Percentiles rank a stretch among this genome's conserved stretches.
Conservation (phyloP, 2,888 invertebrate species). For the Troilus luridus region DNA sequence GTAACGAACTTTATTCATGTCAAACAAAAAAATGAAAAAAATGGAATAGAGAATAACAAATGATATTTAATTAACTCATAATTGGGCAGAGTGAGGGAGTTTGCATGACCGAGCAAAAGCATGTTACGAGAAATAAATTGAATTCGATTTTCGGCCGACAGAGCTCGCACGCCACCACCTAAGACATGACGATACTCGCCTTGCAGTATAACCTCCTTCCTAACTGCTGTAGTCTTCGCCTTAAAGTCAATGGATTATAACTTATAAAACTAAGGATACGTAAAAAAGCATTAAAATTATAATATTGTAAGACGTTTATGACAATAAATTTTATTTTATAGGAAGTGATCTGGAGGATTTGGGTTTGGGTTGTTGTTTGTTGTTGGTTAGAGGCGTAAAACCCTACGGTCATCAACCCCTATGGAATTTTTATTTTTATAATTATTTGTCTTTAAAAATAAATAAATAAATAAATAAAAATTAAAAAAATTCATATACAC, state of each 20-base stretch:
- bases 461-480: too few relatives aligned
- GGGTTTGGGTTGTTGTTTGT: too few relatives aligned
- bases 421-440: too few relatives aligned
- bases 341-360: too few relatives aligned
- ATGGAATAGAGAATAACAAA: background rate
- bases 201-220: background rate
- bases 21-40: background rate
- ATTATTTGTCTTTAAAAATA: too few relatives aligned
- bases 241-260: background rate
- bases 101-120: slow-evolving; percentile 43
- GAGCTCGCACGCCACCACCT: background rate
- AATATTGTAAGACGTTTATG: too few relatives aligned
- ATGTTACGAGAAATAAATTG: slow-evolving; percentile 46
- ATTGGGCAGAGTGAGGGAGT: background rate
- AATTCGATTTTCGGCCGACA: slow-evolving; percentile 45
- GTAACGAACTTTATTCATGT: background rate
- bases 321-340: too few relatives aligned
- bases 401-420: too few relatives aligned
- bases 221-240: background rate
- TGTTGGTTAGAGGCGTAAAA: too few relatives aligned
- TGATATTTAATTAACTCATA: slow-evolving; percentile 39
- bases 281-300: background rate
- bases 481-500: too few relatives aligned
- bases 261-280: background rate
- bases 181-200: background rate